Percentiles rank a stretch among this genome's conserved stretches.
These are phyloP conservation scores for Mesaphorura yosii DNA, from an alignment of 1,140 invertebrate genomes.

Conservation along the genomic window DNA sequence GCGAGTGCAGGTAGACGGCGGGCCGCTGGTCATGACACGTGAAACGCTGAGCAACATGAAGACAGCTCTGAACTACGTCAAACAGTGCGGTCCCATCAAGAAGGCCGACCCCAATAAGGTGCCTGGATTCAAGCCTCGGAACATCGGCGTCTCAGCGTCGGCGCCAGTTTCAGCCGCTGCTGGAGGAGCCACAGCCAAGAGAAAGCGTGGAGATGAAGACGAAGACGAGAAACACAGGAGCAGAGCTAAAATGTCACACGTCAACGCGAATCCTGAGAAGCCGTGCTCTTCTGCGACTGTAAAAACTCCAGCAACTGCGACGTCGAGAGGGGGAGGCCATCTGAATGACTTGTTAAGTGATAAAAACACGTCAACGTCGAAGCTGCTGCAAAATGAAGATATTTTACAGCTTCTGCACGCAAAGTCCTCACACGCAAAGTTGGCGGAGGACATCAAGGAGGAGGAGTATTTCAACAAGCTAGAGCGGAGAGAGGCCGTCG, in stretches of 20 bases:
- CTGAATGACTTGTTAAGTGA: background rate
- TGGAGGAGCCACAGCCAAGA: conserved; percentile 50
- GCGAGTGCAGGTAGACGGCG: too few species aligned
- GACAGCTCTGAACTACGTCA: conserved; percentile 52
- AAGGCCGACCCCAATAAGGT: conserved; percentile 53
- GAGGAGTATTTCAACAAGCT: conserved; percentile 76
- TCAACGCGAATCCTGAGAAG: background rate
- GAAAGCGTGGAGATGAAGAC: conserved; percentile 32
- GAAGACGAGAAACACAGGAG: conserved; percentile 28
- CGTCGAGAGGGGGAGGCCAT: conserved; percentile 11
- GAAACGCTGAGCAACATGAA: conserved; percentile 21
- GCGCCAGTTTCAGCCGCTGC: conserved; percentile 36
- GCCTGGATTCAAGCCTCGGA: background rate
- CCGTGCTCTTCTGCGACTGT: background rate
- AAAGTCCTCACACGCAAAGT: conserved; percentile 60
- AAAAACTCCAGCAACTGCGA: background rate
- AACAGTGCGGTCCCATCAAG: conserved; percentile 51
- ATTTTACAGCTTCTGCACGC: conserved; percentile 69
- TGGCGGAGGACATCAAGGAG: conserved; percentile 58
- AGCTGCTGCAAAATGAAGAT: conserved; percentile 59
- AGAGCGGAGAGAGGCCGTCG: conserved; percentile 79
- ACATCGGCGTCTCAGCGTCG: background rate
- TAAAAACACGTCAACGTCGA: conserved; percentile 10
- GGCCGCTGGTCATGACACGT: conserved; percentile 8
- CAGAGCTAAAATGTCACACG: conserved; percentile 35